Conservation (phyloP, 2,888 invertebrate species). For the Morinoia aosen region DNA sequence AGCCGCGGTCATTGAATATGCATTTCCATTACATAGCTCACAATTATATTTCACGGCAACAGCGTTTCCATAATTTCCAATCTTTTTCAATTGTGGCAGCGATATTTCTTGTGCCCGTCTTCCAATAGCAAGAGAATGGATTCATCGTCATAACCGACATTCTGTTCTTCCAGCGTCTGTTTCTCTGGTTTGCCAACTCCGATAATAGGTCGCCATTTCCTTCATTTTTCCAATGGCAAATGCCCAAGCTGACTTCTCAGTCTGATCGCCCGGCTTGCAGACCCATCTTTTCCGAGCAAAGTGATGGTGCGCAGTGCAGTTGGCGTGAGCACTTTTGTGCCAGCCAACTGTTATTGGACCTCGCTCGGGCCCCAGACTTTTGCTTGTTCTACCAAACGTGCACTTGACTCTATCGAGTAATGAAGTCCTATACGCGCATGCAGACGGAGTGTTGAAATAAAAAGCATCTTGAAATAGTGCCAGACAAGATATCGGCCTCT, state of each 20-base stretch:
- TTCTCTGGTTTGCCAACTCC: neutral
- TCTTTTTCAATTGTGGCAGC: neutral
- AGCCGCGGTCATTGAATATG: neutral
- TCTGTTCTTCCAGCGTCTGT: neutral
- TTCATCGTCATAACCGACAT: neutral
- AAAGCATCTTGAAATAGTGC: neutral
- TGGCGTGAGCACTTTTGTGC: conserved; percentile 9
- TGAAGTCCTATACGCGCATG: neutral
- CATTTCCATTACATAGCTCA: neutral
- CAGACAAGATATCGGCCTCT: neutral
- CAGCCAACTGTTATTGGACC: conserved; percentile 12
- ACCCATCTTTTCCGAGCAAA: neutral
- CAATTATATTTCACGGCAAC: neutral
- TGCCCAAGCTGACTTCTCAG: neutral
- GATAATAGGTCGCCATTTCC: neutral
- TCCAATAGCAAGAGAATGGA: neutral
- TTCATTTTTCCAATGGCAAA: conserved; percentile 4
- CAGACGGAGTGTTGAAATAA: neutral
- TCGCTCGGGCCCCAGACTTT: neutral
- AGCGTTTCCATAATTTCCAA: neutral
- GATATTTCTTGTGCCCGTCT: neutral
- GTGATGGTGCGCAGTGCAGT: conserved; percentile 1
- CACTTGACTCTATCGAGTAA: conserved; percentile 12
- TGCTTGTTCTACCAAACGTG: neutral
- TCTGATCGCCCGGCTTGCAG: neutral